Evolutionary conservation across 1,140 invertebrate species (phyloP).

Genomic region (Triops cancriformis): DNA sequence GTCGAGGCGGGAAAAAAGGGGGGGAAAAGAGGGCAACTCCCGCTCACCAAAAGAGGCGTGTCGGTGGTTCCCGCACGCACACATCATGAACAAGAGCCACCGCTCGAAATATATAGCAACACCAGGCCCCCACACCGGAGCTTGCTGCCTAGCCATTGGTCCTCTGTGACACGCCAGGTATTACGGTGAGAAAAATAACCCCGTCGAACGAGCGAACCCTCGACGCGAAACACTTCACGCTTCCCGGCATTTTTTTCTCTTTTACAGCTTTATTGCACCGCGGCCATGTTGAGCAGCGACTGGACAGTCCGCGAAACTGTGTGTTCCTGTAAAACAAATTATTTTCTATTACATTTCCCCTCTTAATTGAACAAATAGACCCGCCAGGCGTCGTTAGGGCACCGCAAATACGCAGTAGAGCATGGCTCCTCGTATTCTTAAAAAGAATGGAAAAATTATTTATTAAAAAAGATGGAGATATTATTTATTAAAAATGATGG

Average conservation of each 20-base stretch:
- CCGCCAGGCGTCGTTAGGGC: no score
- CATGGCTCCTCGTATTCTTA: no score
- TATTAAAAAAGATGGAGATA: no score
- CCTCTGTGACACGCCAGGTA: background rate
- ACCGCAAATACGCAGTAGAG: no score
- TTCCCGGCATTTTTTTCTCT: background rate
- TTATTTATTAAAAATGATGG: no score
- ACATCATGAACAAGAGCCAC: background rate
- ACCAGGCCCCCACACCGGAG: background rate
- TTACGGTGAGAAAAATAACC: constrained; percentile 4
- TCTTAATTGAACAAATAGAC: no score
- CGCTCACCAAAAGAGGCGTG: background rate
- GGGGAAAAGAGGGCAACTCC: background rate
- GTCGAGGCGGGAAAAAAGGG: background rate
- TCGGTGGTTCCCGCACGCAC: constrained; percentile 7
- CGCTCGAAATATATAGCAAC: background rate
- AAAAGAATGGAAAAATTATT: no score
- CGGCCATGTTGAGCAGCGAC: background rate
- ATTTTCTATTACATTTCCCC: no score
- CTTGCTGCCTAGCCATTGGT: background rate
- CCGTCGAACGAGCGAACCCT: background rate
- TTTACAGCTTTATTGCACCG: background rate
- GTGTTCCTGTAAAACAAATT: background rate
- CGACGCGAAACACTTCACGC: background rate
- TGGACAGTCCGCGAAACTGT: background rate